These are phyloP conservation scores for Spea multiplicata DNA, from an alignment of 2,113 vertebrate species.

Conservation along the genomic window DNA sequence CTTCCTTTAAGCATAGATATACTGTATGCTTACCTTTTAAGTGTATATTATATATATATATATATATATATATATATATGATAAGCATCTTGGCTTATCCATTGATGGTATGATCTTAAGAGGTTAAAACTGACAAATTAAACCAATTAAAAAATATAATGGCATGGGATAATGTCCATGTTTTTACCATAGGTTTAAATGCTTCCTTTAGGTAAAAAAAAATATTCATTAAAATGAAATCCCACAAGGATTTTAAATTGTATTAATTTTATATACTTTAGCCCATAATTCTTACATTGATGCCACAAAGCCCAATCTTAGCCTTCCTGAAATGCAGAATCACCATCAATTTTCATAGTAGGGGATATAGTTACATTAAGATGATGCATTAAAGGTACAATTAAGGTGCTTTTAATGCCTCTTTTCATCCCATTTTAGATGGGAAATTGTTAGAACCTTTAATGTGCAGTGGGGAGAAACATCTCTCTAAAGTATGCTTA, in stretches of 20 bases:
- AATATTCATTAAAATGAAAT: slow-evolving; percentile 38
- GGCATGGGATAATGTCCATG: slow-evolving; percentile 6
- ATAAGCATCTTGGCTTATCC: slow-evolving; percentile 3
- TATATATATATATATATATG: neutral
- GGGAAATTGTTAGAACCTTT: slow-evolving; percentile 35
- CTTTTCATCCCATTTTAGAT: slow-evolving; percentile 42
- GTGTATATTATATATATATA: neutral
- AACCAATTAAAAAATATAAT: slow-evolving; percentile 10
- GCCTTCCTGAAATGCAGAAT: slow-evolving; percentile 37
- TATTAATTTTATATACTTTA: slow-evolving; percentile 39
- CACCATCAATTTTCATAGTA: slow-evolving; percentile 44
- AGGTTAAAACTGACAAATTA: slow-evolving; percentile 4
- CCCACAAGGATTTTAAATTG: slow-evolving; percentile 30
- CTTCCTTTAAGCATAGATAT: neutral
- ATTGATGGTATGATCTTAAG: neutral
- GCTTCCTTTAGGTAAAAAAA: slow-evolving; percentile 30
- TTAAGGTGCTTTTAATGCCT: slow-evolving; percentile 47
- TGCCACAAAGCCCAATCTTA: slow-evolving; percentile 29
- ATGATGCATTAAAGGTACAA: slow-evolving; percentile 44
- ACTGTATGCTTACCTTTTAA: neutral
- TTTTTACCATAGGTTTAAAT: slow-evolving; percentile 20
- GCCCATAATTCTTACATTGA: slow-evolving; percentile 28
- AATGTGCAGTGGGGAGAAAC: slow-evolving; percentile 20
- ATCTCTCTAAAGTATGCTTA: slow-evolving; percentile 23
- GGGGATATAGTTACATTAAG: slow-evolving; percentile 47